Conservation (phyloP, 2,113 vertebrate species). For the Crotalus viridis region DNA sequence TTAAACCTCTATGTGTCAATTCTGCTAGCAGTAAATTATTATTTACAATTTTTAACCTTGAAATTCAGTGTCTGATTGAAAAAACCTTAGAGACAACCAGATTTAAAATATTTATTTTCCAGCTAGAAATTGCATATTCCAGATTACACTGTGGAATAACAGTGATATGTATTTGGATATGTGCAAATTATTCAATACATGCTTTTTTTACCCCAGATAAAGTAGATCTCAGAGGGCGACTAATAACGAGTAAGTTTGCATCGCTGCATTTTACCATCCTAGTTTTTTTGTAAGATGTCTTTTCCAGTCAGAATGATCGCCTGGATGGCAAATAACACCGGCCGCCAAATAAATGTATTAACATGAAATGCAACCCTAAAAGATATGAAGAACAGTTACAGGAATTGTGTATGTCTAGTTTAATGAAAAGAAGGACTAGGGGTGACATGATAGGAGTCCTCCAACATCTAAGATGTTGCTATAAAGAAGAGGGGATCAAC, state of each 20-base stretch:
- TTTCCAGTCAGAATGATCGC: neutral
- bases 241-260: neutral
- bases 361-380: neutral
- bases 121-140: neutral
- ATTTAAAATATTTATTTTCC: neutral
- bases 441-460: no score
- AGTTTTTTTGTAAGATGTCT: neutral
- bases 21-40: neutral
- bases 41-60: neutral
- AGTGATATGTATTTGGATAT: neutral
- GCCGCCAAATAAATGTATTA: neutral
- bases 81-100: neutral
- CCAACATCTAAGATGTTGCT: fast-evolving
- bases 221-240: neutral
- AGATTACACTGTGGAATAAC: neutral
- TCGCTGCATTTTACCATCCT: neutral
- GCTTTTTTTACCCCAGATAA: neutral
- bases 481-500: no score
- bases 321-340: neutral
- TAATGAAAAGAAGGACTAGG: no score
- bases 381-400: neutral
- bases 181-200: neutral
- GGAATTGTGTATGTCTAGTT: neutral
- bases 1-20: neutral
- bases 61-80: neutral